Evolutionary conservation across 1,140 invertebrate genomes (phyloP).

Genomic region (Paralvinella palmiformis): DNA sequence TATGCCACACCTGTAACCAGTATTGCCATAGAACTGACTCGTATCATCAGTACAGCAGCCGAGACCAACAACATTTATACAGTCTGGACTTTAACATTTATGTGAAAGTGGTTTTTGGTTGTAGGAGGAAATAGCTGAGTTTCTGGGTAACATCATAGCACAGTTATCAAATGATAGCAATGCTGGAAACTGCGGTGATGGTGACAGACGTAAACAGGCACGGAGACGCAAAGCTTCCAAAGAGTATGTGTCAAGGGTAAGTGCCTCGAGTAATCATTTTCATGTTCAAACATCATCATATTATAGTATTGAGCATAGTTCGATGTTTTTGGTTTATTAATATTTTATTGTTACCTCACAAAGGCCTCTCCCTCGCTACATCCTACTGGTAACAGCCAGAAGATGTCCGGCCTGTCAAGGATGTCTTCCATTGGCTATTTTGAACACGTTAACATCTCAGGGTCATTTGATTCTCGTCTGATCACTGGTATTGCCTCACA

Average conservation of each 20-base stretch:
- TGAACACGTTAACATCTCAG: too few species aligned
- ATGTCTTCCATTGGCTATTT: too few species aligned
- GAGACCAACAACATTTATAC: neutral
- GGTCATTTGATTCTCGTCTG: too few species aligned
- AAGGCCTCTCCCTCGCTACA: too few species aligned
- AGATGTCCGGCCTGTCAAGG: too few species aligned
- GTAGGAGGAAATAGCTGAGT: conserved; percentile 44
- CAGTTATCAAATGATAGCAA: conserved; percentile 12
- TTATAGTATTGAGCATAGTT: neutral
- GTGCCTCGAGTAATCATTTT: neutral
- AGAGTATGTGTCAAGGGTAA: neutral
- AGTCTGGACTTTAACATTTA: neutral
- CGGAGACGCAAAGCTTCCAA: neutral
- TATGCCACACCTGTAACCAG: neutral
- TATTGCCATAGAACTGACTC: neutral
- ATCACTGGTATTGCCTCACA: too few species aligned
- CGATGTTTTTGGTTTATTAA: neutral
- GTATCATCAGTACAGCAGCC: neutral
- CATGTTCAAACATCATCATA: neutral
- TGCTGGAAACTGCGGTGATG: neutral
- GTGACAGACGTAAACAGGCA: conserved; percentile 3
- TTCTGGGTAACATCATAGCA: conserved; percentile 40
- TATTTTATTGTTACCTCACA: neutral
- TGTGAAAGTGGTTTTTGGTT: conserved; percentile 1
- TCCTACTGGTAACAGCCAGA: too few species aligned